A percentile compares a stretch with the other conserved stretches of the same genome.
phyloP scores from a whole-genome alignment of 64 coral and sea anemone genomes.

The Pocillopora damicornis region DNA sequence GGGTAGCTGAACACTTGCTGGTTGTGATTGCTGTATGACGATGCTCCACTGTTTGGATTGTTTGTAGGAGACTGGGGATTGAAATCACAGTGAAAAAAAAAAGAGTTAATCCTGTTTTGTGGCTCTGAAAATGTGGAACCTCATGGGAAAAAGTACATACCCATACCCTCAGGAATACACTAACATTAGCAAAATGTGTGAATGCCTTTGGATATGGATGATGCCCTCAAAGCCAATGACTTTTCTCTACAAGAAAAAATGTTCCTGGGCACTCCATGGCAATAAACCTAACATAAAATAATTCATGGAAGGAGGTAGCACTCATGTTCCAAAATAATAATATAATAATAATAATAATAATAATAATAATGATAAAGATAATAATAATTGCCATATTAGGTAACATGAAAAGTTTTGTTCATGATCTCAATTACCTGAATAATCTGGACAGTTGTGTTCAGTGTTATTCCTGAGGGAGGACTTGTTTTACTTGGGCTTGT shows the following conservation, averaged over 20 bases:
- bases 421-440: slow-evolving; percentile 61
- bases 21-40: slow-evolving; percentile 44
- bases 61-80: slow-evolving; percentile 36
- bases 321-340: too few species aligned
- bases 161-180: neutral
- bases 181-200: too few species aligned
- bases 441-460: slow-evolving; percentile 91
- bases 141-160: neutral
- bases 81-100: slow-evolving; percentile 6
- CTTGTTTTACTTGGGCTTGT: slow-evolving; percentile 73
- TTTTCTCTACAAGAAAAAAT: too few species aligned
- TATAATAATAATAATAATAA: too few species aligned
- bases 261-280: too few species aligned
- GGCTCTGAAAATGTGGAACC: neutral
- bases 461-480: slow-evolving; percentile 73
- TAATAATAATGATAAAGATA: too few species aligned
- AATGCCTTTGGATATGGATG: too few species aligned
- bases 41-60: slow-evolving; percentile 38
- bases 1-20: slow-evolving; percentile 74
- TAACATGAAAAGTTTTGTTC: neutral
- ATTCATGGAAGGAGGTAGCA: too few species aligned
- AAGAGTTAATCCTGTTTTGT: neutral
- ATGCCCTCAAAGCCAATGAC: too few species aligned
- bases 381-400: too few species aligned
- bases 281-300: too few species aligned